Evolutionary conservation across 1,140 invertebrate genomes (phyloP).

Genomic region (Akabosia matsudoensis): DNA sequence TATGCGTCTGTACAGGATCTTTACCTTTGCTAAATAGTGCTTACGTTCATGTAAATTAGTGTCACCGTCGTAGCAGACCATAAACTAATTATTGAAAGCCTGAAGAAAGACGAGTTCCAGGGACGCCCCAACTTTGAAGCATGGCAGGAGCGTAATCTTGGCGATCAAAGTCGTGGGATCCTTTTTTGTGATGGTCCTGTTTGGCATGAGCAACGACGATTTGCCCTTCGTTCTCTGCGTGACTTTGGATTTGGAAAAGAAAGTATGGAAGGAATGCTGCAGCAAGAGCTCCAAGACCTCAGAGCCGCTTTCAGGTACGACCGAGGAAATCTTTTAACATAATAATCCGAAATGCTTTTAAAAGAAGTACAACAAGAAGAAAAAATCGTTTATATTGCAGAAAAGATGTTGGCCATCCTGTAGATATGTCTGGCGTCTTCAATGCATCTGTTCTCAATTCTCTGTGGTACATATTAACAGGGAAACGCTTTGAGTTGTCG

Average conservation of each 20-base stretch:
- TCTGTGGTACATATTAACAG: conserved; percentile 39
- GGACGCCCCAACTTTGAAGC: conserved; percentile 12
- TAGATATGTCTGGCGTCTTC: conserved; percentile 5
- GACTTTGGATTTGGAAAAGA: conserved; percentile 15
- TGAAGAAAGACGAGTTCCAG: conserved; percentile 8
- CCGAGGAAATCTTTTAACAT: neutral
- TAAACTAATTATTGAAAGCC: neutral
- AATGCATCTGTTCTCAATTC: conserved; percentile 41
- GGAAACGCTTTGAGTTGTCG: conserved; percentile 33
- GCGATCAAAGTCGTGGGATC: conserved; percentile 53
- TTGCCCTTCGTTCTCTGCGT: neutral
- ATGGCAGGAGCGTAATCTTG: neutral
- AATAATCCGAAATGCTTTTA: neutral
- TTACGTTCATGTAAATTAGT: neutral
- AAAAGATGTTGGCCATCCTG: conserved; percentile 20
- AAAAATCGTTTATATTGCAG: conserved; percentile 10
- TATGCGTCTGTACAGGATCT: too few relatives aligned
- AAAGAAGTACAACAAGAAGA: neutral
- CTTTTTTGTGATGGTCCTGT: conserved; percentile 68
- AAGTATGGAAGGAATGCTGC: conserved; percentile 5
- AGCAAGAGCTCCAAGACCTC: neutral
- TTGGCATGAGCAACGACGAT: conserved; percentile 75
- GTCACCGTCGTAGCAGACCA: neutral
- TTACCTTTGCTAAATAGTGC: neutral
- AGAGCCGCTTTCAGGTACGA: neutral